Evolutionary conservation across 2,888 invertebrate genomes (phyloP), one percentile per base, ranked within the genome.

Genomic region (Lissonota sp.): DNA sequence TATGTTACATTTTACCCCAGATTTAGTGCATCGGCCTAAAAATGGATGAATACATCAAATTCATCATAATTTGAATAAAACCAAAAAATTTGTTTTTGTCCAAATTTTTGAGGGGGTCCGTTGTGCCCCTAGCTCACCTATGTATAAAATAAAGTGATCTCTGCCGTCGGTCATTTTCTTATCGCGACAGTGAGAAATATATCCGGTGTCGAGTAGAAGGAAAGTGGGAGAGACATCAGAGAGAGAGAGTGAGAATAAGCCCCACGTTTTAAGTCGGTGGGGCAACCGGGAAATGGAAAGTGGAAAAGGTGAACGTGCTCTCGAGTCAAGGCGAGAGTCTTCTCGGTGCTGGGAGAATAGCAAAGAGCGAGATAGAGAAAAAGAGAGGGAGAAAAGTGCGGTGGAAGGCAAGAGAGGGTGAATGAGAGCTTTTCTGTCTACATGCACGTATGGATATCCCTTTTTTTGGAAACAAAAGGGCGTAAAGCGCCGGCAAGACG

Each of bases 271-370:
- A 46, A 42, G 26, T 49, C 14, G 42, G 63, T 71, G 70, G 58
- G 67, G 55, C 40, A 40, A 77, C 79, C 75, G 69, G 84, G 79
- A 85, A 85, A 86, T 80, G 81, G 83, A 84, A 79, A 84, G 83
- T 77, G 74, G 80, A 77, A 87, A 84, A 84, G 85, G 84, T 84
- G 87, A 86, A 84, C 78, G 83, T 83, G 85, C 53, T 66, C 64
- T 51, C 53, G 72, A 63, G 63, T n/a, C 71, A 26, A 60, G 79
- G 73, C 77, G 64, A 53, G 74, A 69, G 83, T 82, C 70, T 63
- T 64, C 66, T 63, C 14, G 37, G 72, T 53, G 70, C 51, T 75
- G 55, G 75, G 80, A 84, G 70, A 80, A 77, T 79, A 53, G 75
- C 49, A 57, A 40, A 12, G 62, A 67, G 62, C 10, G 53, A 42